phyloP scores from a whole-genome alignment of 2,113 vertebrate genomes.

The Pituophis catenifer region DNA sequence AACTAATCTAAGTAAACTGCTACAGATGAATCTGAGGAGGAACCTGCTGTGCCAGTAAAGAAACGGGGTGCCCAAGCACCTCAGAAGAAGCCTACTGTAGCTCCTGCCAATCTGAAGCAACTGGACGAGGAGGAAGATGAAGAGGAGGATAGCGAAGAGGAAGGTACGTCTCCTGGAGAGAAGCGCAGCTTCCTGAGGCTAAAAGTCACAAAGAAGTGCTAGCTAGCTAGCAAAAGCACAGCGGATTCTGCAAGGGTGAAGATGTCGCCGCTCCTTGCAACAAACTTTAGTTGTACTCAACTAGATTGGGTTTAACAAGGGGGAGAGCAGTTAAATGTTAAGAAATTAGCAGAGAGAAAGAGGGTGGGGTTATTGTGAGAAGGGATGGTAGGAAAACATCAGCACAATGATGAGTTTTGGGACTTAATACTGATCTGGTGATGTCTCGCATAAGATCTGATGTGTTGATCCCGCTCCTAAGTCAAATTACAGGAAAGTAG shows the following conservation, averaged over 20 bases:
- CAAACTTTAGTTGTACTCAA: too few relatives aligned
- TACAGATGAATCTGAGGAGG: constrained; percentile 67
- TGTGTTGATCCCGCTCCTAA: not conserved
- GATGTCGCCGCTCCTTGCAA: not conserved
- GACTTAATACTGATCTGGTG: constrained; percentile 31
- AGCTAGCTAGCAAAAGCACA: too few relatives aligned
- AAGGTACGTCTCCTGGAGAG: constrained; percentile 59
- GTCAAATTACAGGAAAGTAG: not conserved
- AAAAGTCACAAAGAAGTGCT: not conserved
- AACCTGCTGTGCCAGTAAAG: constrained; percentile 38
- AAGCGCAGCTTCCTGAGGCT: not conserved
- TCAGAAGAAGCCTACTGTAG: constrained; percentile 61
- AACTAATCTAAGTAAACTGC: not conserved
- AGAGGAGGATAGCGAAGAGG: constrained; percentile 50
- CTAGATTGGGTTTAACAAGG: not conserved
- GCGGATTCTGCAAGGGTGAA: fast-evolving
- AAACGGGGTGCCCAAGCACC: not conserved
- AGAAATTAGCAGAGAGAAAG: not conserved
- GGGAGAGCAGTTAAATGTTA: not conserved
- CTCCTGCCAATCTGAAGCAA: constrained; percentile 52
- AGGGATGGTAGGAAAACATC: not conserved
- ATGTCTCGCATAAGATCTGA: not conserved
- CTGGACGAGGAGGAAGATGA: constrained; percentile 76
- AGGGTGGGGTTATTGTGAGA: not conserved
- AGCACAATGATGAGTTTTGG: constrained; percentile 23